These are phyloP conservation scores for Bombycilla garrulus DNA, from an alignment of 2,113 vertebrate species.

Conservation along the genomic window DNA sequence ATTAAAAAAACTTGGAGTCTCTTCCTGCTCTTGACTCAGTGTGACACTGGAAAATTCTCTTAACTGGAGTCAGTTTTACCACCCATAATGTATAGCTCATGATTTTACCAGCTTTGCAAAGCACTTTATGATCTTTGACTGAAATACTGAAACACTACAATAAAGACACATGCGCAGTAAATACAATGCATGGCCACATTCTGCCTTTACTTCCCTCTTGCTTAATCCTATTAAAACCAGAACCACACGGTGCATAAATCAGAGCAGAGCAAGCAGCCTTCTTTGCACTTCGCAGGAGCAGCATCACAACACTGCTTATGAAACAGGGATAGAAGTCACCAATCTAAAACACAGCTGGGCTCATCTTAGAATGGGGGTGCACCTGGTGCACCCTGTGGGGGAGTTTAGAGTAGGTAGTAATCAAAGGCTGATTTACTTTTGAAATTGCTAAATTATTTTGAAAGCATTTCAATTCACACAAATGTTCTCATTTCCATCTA, in stretches of 20 bases:
- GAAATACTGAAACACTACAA: constrained; percentile 9
- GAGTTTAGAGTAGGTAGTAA: neutral
- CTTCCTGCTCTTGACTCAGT: neutral
- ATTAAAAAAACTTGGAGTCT: neutral
- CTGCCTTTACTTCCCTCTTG: constrained; percentile 3
- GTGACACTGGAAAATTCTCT: neutral
- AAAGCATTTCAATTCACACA: neutral
- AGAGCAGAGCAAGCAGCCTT: neutral
- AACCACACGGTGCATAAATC: neutral
- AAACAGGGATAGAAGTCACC: neutral
- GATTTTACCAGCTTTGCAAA: constrained; percentile 24
- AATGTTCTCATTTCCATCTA: neutral
- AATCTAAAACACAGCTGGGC: neutral
- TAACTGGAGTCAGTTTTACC: neutral
- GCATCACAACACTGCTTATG: neutral
- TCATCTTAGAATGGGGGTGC: neutral
- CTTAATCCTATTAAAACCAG: constrained; percentile 1
- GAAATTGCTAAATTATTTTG: neutral
- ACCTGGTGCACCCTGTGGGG: neutral
- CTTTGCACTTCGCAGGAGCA: neutral
- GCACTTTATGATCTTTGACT: constrained; percentile 26
- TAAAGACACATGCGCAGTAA: neutral
- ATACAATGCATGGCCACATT: neutral
- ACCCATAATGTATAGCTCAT: neutral
- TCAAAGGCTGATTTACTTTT: neutral